Percentiles rank a stretch among this genome's conserved stretches.
These are phyloP conservation scores for Carposina sasakii DNA, from an alignment of 1,140 invertebrate genomes.

Conservation along the genomic window DNA sequence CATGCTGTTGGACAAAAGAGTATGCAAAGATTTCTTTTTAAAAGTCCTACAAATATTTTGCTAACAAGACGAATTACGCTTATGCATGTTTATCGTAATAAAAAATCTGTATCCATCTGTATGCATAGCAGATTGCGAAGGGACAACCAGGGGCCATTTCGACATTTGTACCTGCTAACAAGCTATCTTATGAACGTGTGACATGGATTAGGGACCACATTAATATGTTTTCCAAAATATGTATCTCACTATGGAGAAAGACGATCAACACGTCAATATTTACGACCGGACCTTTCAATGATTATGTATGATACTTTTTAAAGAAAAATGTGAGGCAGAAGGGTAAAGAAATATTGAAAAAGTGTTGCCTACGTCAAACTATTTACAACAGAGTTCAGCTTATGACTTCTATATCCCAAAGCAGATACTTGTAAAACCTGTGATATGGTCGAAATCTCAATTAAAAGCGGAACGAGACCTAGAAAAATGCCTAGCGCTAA, in stretches of 20 bases:
- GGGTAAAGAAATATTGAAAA: conserved; percentile 13
- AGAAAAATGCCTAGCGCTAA: conserved; percentile 14
- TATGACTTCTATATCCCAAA: conserved; percentile 10
- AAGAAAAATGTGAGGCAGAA: conserved; percentile 12
- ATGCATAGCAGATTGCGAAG: conserved; percentile 13
- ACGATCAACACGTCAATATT: conserved; percentile 18
- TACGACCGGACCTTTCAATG: conserved; percentile 15
- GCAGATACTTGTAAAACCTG: conserved; percentile 18
- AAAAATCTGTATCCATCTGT: conserved; percentile 16
- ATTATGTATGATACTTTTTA: conserved; percentile 15
- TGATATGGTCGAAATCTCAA: conserved; percentile 14
- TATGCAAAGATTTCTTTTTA: conserved; percentile 17
- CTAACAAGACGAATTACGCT: conserved; percentile 12
- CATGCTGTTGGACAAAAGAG: conserved; percentile 13
- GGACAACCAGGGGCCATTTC: conserved; percentile 11
- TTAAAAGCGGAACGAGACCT: conserved; percentile 12
- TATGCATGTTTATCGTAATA: conserved; percentile 17
- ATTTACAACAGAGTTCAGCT: conserved; percentile 17
- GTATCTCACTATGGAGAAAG: conserved; percentile 17
- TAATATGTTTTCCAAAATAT: conserved; percentile 20
- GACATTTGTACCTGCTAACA: conserved; percentile 17
- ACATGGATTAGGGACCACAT: conserved; percentile 17
- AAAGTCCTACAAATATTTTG: conserved; percentile 16
- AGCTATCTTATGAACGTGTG: conserved; percentile 18
- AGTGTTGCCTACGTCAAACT: conserved; percentile 11